Base-by-base conservation (phyloP, 2,888 invertebrate species). In the Danaus chrysippus region DNA sequence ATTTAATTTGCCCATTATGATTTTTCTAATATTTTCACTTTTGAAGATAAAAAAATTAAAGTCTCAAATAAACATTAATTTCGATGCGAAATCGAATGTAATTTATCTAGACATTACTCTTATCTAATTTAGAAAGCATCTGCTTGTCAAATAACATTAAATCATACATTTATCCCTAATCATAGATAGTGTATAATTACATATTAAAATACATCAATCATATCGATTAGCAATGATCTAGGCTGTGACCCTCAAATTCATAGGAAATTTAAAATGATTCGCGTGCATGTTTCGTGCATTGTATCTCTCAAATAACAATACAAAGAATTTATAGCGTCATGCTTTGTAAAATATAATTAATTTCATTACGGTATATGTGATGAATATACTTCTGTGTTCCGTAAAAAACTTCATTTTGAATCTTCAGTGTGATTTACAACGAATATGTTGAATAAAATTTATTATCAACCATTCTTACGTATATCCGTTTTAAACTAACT, bases 361-460 rank as follows among this genome's bases (percentile, higher is more conserved):
- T 77, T 76, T 76, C 81, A 82, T 77, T 80, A 81, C 85, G 82
- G 82, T 83, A 82, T 72, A 46, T 15, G 13, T n/a, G 46, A 15
- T 46, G n/a, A 9, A 17, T 49, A 17, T 68, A 63, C 54, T 68
- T 52, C 53, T 46, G 46, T 15, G n/a, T 57, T 56, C 19, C 52
- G 34, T 43, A 34, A 34, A 34, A 34, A 23, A 41, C 13, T 12
- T 41, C 6, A 1, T 46, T n/a, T 46, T 6, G 10, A 15, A 15
- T 46, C 10, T n/a, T 12, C 12, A 43, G 43, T n/a, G 43, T n/a
- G 43, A n/a, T 46, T n/a, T 6, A n/a, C 2, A 46, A 12, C 9
- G 15, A 34, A 34, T 34, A 34, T 34, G 3, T 3, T 1, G 8
- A 34, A 34, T 34, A 34, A 34, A 5, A 5, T 3, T 34, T 34